Conservation (phyloP, 1,140 invertebrate genomes). For the Dysdera silvatica region DNA sequence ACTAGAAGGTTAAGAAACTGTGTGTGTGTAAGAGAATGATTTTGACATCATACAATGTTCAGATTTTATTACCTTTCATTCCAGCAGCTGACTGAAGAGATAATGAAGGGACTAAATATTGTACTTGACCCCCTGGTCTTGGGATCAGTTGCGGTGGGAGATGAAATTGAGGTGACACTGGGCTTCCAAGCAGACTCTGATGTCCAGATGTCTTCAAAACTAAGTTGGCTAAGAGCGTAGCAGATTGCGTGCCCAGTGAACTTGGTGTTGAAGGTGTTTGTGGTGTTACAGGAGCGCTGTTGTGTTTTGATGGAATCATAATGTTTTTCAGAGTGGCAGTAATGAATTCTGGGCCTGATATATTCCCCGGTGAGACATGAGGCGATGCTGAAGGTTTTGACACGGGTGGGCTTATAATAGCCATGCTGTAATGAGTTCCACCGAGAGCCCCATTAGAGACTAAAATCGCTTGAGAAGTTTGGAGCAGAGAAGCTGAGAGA, state of each 20-base stretch:
- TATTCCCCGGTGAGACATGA: constrained; percentile 7
- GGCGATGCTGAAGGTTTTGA: constrained; percentile 24
- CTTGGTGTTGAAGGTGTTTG: constrained; percentile 27
- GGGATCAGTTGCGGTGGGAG: constrained; percentile 17
- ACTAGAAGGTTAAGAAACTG: no score
- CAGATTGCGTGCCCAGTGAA: constrained; percentile 6
- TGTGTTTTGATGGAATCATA: constrained; percentile 27
- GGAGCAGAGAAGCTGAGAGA: constrained; percentile 15
- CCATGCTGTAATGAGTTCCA: constrained; percentile 21
- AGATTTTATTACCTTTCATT: constrained; percentile 16
- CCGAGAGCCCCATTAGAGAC: constrained; percentile 18
- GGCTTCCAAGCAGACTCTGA: constrained; percentile 11
- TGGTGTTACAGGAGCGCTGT: constrained; percentile 14
- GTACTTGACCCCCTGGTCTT: constrained; percentile 21
- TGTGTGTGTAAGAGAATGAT: background rate
- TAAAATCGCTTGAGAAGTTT: constrained; percentile 15
- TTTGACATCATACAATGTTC: background rate
- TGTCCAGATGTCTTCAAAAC: constrained; percentile 13
- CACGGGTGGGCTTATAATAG: constrained; percentile 19
- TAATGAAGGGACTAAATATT: constrained; percentile 24
- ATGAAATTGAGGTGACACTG: constrained; percentile 23
- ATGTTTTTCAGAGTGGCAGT: constrained; percentile 31
- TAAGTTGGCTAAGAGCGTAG: constrained; percentile 20
- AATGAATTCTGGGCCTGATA: constrained; percentile 14
- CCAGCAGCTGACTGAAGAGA: constrained; percentile 16